Base-by-base conservation (phyloP, 1,140 invertebrate species). In the Polypedilum vanderplanki region DNA sequence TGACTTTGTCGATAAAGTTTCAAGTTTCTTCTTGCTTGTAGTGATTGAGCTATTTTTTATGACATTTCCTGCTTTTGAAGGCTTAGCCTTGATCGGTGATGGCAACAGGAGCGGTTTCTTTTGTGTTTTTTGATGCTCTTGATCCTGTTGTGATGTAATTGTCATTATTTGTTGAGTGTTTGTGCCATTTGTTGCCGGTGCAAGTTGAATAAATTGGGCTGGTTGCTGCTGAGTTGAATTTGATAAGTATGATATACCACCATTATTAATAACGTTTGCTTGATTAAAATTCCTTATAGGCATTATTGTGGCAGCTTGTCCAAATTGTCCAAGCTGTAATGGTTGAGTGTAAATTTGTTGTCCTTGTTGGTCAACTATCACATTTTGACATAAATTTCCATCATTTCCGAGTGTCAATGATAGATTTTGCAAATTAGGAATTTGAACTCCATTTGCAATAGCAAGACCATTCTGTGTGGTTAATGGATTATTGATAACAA, bases 201-300 rank as follows among this genome's bases (percentile, higher is more conserved):
- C 80, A 41, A 81, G 40, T 65, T 81, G 81, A 41, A 81, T 81
- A 24, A 81, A 80, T 80, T 0, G 80, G 76, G 75, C 81, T 80
- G 0, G 81, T 80, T n/a, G 80, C 80, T 0, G 65, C 10, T 70
- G 65, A 20, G 65, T 18, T 70, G 65, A 20, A 7, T 70, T 70
- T 5, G 24, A 33, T 33, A 70, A 18, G 65, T 70, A 70, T 5
- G 15, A 18, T 8, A 70, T 70, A 10, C 20, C 10, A 70, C 65
- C 65, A 70, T 70, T 70, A 70, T 70, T 70, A 9, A 70, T 70
- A 18, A 70, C 65, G 20, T 70, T 70, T 18, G 65, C 18, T 22
- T 70, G 65, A 70, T 70, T 70, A 70, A 70, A 70, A 70, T 70
- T 70, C 20, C 65, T 70, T n/a, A 70, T 70, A 0, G 65, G 65